These are phyloP conservation scores for Hippoglossus stenolepis DNA, from an alignment of 2,113 vertebrate genomes.

Conservation along the genomic window DNA sequence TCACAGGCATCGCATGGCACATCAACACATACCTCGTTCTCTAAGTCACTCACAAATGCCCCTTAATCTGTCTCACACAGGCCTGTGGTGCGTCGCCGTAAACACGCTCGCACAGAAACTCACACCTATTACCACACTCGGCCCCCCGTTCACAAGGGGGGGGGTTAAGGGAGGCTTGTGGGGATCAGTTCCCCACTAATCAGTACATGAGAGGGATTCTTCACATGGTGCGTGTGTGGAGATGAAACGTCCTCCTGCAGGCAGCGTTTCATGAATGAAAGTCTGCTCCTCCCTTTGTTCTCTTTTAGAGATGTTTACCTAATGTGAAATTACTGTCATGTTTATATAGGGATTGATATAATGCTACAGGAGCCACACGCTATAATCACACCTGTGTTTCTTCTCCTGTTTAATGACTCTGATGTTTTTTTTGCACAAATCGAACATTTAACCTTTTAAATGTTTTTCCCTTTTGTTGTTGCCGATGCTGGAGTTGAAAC, in stretches of 20 bases:
- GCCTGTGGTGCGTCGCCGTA: slow-evolving; percentile 21
- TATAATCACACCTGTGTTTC: not conserved
- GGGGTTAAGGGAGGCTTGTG: slow-evolving; percentile 49
- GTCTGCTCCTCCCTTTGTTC: slow-evolving; percentile 13
- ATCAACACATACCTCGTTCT: slow-evolving; percentile 78
- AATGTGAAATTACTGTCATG: not conserved
- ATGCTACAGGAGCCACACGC: not conserved
- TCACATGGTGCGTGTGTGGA: slow-evolving; percentile 42
- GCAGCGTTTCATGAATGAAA: slow-evolving; percentile 43
- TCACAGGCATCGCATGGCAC: slow-evolving; percentile 74
- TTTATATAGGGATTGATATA: not conserved
- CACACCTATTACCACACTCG: not conserved
- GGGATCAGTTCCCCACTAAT: slow-evolving; percentile 62
- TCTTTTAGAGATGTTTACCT: not conserved
- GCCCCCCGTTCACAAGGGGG: not conserved
- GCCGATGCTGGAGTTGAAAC: not conserved
- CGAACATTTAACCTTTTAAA: not conserved
- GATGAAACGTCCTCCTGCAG: slow-evolving; percentile 42
- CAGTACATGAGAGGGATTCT: slow-evolving; percentile 65
- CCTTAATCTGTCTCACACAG: slow-evolving; percentile 60
- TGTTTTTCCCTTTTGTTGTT: slow-evolving; percentile 5
- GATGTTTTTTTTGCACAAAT: too few relatives aligned
- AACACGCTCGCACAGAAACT: slow-evolving; percentile 3
- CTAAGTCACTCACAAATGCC: slow-evolving; percentile 64
- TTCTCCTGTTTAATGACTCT: not conserved